Evolutionary conservation across 2,888 invertebrate genomes (phyloP).

Genomic region (Yponomeuta evonymella): DNA sequence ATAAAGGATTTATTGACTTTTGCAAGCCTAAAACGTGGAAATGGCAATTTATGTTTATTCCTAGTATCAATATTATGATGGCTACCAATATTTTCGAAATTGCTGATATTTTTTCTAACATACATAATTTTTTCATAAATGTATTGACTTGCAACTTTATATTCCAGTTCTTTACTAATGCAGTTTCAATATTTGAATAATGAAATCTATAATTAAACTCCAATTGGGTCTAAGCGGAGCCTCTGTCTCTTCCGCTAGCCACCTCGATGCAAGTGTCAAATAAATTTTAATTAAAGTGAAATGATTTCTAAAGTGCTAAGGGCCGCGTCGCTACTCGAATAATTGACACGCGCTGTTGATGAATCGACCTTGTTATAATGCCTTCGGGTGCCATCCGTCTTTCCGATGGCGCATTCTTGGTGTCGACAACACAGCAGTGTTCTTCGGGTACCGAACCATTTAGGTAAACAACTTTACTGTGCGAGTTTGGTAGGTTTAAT

Average conservation of each 20-base stretch:
- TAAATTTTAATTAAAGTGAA: constrained; percentile 71
- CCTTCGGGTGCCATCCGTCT: constrained; percentile 59
- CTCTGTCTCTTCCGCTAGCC: constrained; percentile 18
- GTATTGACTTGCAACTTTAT: no score
- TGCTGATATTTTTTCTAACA: no score
- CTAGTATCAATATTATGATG: no score
- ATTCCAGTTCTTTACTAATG: no score
- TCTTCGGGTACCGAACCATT: background rate
- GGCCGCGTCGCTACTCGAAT: constrained; percentile 45
- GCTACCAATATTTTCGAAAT: no score
- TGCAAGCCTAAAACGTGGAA: no score
- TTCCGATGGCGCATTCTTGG: constrained; percentile 22
- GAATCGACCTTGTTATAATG: constrained; percentile 72
- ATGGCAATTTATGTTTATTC: no score
- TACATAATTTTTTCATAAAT: no score
- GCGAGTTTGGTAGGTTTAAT: constrained; percentile 15
- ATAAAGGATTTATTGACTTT: no score
- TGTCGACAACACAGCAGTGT: background rate
- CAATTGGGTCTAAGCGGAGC: background rate
- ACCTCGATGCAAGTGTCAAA: constrained; percentile 40
- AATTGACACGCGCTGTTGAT: constrained; percentile 68
- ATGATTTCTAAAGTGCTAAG: constrained; percentile 41
- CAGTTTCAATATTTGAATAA: no score
- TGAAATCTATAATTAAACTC: no score
- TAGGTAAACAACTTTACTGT: constrained; percentile 22